phyloP scores from a whole-genome alignment of 2,113 vertebrate genomes.

The Neoarius graeffei region DNA sequence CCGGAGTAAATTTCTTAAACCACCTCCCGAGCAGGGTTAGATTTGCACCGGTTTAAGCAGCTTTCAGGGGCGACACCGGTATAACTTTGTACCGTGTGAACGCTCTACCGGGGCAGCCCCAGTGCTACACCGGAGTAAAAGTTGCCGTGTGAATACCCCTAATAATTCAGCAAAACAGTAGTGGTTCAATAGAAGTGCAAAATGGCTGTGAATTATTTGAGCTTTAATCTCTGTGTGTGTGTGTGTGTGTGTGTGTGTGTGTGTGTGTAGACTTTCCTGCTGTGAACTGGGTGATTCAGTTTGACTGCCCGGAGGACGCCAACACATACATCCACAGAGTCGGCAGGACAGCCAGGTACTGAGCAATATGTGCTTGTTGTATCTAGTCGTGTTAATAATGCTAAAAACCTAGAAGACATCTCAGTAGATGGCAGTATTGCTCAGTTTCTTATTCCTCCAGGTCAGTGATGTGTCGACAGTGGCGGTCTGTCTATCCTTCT shows the following conservation, averaged over 20 bases:
- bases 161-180: neutral
- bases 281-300: conserved; percentile 97
- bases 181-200: neutral
- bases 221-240: neutral
- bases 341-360: conserved; percentile 89
- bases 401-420: neutral
- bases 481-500: neutral
- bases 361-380: neutral
- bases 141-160: no score
- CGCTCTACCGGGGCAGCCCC: no score
- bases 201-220: neutral
- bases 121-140: no score
- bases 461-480: neutral
- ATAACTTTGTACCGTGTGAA: no score
- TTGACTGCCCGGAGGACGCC: conserved; percentile 94
- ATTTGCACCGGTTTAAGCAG: no score
- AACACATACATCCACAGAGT: conserved; percentile 97
- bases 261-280: conserved; percentile 85
- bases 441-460: neutral
- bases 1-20: no score
- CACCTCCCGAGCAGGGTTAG: no score
- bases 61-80: no score
- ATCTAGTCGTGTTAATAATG: neutral
- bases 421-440: conserved; percentile 50
- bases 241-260: conserved; percentile 14